Base-by-base conservation (phyloP, 1,140 invertebrate species). In the Streblospio benedicti region DNA sequence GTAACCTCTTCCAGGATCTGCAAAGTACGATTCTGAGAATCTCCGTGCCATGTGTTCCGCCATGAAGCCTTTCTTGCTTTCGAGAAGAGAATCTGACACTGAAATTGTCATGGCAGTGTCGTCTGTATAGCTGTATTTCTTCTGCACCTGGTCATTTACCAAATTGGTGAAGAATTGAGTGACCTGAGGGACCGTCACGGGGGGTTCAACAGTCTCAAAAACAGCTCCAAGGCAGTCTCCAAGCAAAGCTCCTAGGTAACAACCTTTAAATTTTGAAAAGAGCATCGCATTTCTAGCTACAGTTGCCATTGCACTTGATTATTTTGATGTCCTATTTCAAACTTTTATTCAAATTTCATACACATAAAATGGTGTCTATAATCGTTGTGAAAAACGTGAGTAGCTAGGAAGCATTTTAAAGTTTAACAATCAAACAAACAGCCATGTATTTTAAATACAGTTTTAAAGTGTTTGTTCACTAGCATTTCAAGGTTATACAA, bases 81-180 rank as follows among this genome's bases (percentile, higher is more conserved):
- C 79, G 25, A 87, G 77, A 27, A 90, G 71, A 43, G 84, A 86
- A 65, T 80, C 72, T 3, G 84, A 85, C 41, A 88, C 73, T 44
- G 80, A 80, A 69, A 81, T 81, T 16, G 84, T 84, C 87, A 90
- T 88, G 23, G 85, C 85, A 16, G 87, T 87, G 70, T 90, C 88
- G 82, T 90, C 87, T 31, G 87, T 87, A 69, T 81, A 88, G 28
- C 76, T 9, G 12, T 53, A 44, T 18, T 56, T 5, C 33, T 31
- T 50, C 57, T 23, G n/a, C n/a, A n/a, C n/a, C n/a, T n/a, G n/a
- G n/a, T n/a, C n/a, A n/a, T n/a, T n/a, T n/a, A n/a, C n/a, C n/a
- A n/a, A n/a, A n/a, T n/a, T n/a, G n/a, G n/a, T n/a, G n/a, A n/a
- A n/a, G n/a, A n/a, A n/a, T n/a, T n/a, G n/a, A n/a, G n/a, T n/a